Evolutionary conservation across 2,797 vertebrate species (phyloP), one percentile per base, ranked within the genome.

Genomic region (Melanotaenia nigrans): DNA sequence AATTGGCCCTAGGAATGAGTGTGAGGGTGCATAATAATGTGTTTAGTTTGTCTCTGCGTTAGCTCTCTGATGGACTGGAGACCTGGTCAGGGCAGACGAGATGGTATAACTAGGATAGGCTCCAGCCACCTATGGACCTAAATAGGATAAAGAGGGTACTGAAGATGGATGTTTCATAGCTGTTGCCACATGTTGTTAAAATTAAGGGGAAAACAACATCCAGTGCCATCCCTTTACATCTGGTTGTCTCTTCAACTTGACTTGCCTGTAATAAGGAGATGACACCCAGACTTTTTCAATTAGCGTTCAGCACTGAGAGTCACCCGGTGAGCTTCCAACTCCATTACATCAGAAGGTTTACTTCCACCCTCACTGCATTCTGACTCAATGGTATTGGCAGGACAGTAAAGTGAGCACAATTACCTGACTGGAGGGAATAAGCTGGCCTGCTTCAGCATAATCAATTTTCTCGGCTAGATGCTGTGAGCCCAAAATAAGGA

Each of bases 391-490:
- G 45, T 51, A 54, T 62, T 61, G 83, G 79, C 62, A 24, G n/a
- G 49, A 56, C 62, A 54, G 69, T 81, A 65, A 78, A 79, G 73
- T 28, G 73, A 80, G 66, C 56, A 68, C 71, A 77, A 78, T 83
- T 62, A 81, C 78, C 65, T 75, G 65, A 81, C 73, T 77, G 65
- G 56, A 24, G 35, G 58, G 47, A 66, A 65, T 73, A 61, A 83
- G 77, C 65, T 54, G 14, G 20, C 67, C 80, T 70, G 65, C 63
- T 85, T 89, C 82, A 82, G 80, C 84, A 86, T 87, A 86, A 88
- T 85, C 77, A 72, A 68, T 68, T 82, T 60, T 74, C 63, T 20
- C 13, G 6, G 45, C 69, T 75, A n/a, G 65, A 81, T 75, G 77
- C 79, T 77, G 60, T 85, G 68, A 65, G 63, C 68, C 68, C 70